phyloP scores from a whole-genome alignment of 2,888 invertebrate genomes.

The Thymelicus sylvestris region DNA sequence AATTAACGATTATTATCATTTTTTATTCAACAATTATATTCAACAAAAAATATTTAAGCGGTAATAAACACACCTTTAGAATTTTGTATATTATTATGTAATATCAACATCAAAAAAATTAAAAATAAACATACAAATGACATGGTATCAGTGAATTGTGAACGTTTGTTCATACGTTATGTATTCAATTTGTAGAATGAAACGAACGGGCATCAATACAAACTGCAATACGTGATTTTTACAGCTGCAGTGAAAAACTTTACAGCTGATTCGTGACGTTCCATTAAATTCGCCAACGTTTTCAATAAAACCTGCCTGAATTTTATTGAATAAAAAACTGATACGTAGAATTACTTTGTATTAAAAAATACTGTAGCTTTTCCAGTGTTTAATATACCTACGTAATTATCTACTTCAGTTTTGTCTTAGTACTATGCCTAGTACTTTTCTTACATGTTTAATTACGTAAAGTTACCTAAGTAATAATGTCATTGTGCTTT shows the following conservation, averaged over 20 bases:
- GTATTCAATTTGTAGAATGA: conserved; percentile 72
- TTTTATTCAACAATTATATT: no score
- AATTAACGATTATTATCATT: no score
- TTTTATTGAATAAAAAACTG: background rate
- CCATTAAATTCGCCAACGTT: conserved; percentile 23
- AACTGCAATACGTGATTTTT: conserved; percentile 24
- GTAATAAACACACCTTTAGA: no score
- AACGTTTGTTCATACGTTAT: conserved; percentile 47
- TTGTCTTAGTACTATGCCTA: no score
- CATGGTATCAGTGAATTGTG: conserved; percentile 61
- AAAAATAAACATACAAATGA: conserved; percentile 71
- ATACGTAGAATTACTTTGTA: background rate
- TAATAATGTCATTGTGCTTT: no score
- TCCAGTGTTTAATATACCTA: no score
- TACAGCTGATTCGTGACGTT: conserved; percentile 31
- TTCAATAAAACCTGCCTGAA: background rate
- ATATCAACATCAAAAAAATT: conserved; percentile 75
- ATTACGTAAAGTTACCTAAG: no score
- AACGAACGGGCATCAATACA: conserved; percentile 50
- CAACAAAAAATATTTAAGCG: no score
- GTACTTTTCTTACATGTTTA: no score
- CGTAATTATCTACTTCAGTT: no score
- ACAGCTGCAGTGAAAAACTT: conserved; percentile 26
- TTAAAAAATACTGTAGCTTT: background rate
- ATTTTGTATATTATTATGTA: no score